Percentiles rank a stretch among this genome's conserved stretches.
Conservation (phyloP, 2,888 invertebrate genomes). For the Cerastis rubricosa region DNA sequence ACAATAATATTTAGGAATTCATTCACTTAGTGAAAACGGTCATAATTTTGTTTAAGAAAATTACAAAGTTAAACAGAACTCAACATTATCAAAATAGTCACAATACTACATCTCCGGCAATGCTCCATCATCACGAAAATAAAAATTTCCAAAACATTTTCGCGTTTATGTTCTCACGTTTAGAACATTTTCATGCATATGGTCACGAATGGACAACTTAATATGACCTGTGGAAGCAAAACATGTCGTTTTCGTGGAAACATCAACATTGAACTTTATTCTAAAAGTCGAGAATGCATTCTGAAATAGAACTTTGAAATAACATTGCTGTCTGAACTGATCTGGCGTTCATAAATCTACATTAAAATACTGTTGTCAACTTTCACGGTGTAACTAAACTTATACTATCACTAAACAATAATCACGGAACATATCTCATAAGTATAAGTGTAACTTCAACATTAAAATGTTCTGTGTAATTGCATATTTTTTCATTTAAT, state of each 20-base stretch:
- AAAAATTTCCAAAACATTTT: constrained; percentile 26
- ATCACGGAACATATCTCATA: too few relatives aligned
- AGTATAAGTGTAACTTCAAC: too few relatives aligned
- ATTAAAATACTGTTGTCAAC: too few relatives aligned
- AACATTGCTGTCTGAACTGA: neutral
- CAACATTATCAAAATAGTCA: constrained; percentile 8
- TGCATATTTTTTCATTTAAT: too few relatives aligned
- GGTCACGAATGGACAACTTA: constrained; percentile 45
- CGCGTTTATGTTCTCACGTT: constrained; percentile 48
- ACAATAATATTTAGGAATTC: too few relatives aligned
- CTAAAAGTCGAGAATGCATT: neutral
- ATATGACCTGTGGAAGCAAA: constrained; percentile 25
- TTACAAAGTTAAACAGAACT: neutral
- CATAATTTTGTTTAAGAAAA: neutral
- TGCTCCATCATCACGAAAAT: constrained; percentile 8
- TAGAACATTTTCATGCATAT: constrained; percentile 29
- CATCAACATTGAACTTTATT: constrained; percentile 13
- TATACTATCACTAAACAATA: too few relatives aligned
- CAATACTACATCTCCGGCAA: neutral
- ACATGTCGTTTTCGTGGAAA: neutral
- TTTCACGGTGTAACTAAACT: too few relatives aligned
- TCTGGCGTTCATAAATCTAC: neutral
- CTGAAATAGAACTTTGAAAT: neutral
- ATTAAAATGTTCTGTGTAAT: too few relatives aligned
- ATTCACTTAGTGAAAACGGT: neutral